Evolutionary conservation across 1,140 invertebrate genomes (phyloP).

Genomic region (Tachypleus tridentatus): DNA sequence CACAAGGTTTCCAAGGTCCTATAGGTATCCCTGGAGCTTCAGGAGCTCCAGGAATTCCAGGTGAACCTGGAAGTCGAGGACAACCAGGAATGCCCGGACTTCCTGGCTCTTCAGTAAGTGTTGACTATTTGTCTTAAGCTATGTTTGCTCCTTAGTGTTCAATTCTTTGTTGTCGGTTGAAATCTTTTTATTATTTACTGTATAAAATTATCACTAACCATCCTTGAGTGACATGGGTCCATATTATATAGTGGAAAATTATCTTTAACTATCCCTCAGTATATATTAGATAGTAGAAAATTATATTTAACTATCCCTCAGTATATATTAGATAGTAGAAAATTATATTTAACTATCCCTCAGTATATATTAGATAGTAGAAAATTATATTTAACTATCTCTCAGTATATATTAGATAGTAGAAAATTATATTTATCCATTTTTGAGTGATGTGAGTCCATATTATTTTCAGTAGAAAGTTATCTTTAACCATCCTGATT

Average conservation of each 20-base stretch:
- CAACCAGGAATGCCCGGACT: conserved; percentile 21
- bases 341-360: too few species aligned
- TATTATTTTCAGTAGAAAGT: conserved; percentile 36
- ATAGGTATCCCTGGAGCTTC: conserved; percentile 14
- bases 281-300: conserved; percentile 36
- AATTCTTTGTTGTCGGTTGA: neutral
- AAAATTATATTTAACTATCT: too few species aligned
- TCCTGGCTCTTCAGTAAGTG: conserved; percentile 16
- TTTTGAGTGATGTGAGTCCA: neutral
- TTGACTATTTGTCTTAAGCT: conserved; percentile 1
- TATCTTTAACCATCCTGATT: conserved; percentile 8
- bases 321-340: conserved; percentile 36
- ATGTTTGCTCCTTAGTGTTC: neutral
- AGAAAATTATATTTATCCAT: conserved; percentile 5
- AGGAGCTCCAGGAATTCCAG: conserved; percentile 9
- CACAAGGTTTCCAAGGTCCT: conserved; percentile 27
- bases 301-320: conserved; percentile 8
- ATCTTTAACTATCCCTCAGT: conserved; percentile 11
- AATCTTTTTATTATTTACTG: neutral
- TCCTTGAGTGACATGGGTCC: neutral
- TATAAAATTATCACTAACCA: neutral
- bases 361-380: too few species aligned
- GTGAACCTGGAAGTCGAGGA: conserved; percentile 15
- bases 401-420: too few species aligned
- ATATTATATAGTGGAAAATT: neutral